Base-by-base conservation (phyloP, 1,140 invertebrate genomes). In the Ceratina australensis region DNA sequence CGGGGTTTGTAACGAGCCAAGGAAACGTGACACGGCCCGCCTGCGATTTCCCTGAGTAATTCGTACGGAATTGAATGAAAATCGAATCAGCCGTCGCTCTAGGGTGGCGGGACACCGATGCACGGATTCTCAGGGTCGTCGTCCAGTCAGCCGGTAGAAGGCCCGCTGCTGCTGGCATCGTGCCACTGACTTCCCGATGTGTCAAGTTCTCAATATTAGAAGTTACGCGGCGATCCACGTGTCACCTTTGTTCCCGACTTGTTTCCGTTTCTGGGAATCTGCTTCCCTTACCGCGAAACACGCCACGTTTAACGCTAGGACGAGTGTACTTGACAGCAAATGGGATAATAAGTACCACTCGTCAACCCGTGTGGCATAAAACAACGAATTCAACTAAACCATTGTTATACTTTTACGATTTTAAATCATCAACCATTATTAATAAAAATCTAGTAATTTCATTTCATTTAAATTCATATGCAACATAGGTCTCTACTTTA, bases 121-220 rank as follows among this genome's bases (percentile, higher is more conserved):
- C 0, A 18, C 13, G 52, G 50, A 77, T 83, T 79, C n/a, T n/a
- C 81, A 80, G 82, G 72, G 81, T 84, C 81, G 63, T 82, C 75
- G 74, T 81, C 83, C 83, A 85, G 71, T 42, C 24, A 64, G 49
- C 59, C n/a, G n/a, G n/a, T 54, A 8, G 18, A 42, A 65, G 52
- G 47, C 78, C 50, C 10, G 54, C 72, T n/a, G n/a, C 82, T 56
- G 65, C 79, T 87, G 85, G 83, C 78, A 52, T 10, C 20, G 15
- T 22, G 82, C 86, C 86, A 87, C 65, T 74, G 49, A 79, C 75
- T 87, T 87, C 76, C 80, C 85, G 64, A 86, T 87, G 80, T 87
- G 83, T 87, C 85, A 86, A 86, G 78, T 81, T 82, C 74, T 86
- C 75, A 72, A 87, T 85, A 87, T 86, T 87, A 86, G 83, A 63